A percentile compares a stretch with the other conserved stretches of the same genome.
phyloP scores from a whole-genome alignment of 2,888 invertebrate genomes.

The Athripsodes cinereus region DNA sequence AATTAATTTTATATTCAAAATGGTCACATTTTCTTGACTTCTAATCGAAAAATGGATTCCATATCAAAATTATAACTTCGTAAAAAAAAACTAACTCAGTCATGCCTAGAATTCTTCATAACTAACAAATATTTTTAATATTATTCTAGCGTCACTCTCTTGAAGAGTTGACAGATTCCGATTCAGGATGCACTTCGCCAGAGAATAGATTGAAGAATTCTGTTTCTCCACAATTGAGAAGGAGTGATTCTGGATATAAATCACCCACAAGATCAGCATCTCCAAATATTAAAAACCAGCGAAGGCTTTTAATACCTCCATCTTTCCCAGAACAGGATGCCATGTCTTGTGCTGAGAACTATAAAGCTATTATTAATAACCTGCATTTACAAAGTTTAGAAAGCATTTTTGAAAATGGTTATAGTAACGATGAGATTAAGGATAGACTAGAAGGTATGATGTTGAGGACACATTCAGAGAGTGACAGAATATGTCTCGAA shows the following conservation, averaged over 20 bases:
- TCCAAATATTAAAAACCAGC: conserved; percentile 33
- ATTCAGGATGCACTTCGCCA: conserved; percentile 51
- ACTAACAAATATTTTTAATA: conserved; percentile 1
- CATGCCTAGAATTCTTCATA: too few species aligned
- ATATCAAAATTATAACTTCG: too few species aligned
- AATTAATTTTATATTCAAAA: too few species aligned
- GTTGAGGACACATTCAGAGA: conserved; percentile 45
- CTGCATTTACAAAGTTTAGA: conserved; percentile 14
- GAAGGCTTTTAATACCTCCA: conserved; percentile 44
- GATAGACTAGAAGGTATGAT: conserved; percentile 50
- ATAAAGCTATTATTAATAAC: conserved; percentile 7
- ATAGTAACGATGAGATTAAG: conserved; percentile 34
- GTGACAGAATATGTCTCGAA: conserved; percentile 57
- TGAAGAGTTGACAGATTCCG: conserved; percentile 50
- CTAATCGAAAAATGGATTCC: too few species aligned
- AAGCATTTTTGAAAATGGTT: conserved; percentile 6
- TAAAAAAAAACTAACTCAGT: too few species aligned
- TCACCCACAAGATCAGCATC: conserved; percentile 38
- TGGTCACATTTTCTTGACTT: too few species aligned
- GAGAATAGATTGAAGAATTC: conserved; percentile 50
- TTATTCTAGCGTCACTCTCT: conserved; percentile 40
- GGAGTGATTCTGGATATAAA: conserved; percentile 49
- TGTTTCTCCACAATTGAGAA: conserved; percentile 48
- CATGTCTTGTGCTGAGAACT: conserved; percentile 5
- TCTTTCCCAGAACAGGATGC: conserved; percentile 30